Conservation (phyloP, 2,888 invertebrate species). For the Ashinkailepas kermadecensis region DNA sequence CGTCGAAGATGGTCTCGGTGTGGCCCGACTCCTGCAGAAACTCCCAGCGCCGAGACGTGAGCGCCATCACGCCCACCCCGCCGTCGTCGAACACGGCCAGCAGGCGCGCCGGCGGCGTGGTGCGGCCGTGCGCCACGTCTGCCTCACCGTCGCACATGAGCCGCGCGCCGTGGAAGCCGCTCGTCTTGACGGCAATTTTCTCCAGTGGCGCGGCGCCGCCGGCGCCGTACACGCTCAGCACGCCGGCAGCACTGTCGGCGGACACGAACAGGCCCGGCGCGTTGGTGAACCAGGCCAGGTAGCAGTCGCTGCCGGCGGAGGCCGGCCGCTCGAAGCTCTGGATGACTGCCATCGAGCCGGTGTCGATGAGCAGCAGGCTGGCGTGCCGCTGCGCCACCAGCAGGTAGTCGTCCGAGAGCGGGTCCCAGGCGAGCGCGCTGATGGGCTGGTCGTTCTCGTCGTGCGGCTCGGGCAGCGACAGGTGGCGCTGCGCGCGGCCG, state of each 20-base stretch:
- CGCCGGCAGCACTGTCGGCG: conserved; percentile 39
- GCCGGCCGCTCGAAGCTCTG: conserved; percentile 40
- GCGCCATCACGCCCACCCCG: conserved; percentile 44
- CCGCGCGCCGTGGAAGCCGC: background rate
- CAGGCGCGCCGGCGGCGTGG: conserved; percentile 34
- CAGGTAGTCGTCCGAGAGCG: conserved; percentile 43
- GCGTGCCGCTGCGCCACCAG: conserved; percentile 39
- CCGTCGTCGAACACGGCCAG: conserved; percentile 44
- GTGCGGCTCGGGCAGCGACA: conserved; percentile 8
- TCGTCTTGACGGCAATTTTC: conserved; percentile 36
- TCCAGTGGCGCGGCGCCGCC: background rate
- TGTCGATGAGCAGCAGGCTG: conserved; percentile 41
- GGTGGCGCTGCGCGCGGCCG: conserved; percentile 35
- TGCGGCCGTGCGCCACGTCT: conserved; percentile 2
- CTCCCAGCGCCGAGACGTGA: conserved; percentile 42
- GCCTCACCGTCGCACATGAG: background rate
- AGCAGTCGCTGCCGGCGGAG: conserved; percentile 35
- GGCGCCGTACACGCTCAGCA: background rate
- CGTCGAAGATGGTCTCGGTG: conserved; percentile 46
- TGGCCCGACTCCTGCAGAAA: conserved; percentile 41
- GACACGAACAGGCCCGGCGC: conserved; percentile 46
- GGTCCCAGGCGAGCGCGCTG: conserved; percentile 43
- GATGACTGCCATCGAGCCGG: conserved; percentile 37
- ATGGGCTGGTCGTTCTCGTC: conserved; percentile 34
- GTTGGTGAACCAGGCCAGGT: conserved; percentile 42